phyloP scores from a whole-genome alignment of 2,888 invertebrate species.

The Phalangium opilio region DNA sequence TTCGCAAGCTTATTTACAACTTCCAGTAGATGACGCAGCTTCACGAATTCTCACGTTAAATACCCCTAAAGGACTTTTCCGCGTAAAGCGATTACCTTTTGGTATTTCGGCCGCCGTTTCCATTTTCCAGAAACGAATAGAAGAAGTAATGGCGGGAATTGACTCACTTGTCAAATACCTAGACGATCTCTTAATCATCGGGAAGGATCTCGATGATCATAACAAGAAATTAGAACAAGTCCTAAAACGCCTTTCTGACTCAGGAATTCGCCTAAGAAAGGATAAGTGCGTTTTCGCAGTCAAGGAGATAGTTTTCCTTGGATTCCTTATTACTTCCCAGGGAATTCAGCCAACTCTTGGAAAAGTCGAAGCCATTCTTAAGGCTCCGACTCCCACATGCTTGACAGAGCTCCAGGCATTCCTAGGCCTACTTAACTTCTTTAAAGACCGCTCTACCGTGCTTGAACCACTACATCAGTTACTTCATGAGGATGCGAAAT shows the following conservation, averaged over 20 bases:
- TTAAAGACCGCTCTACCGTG: slow-evolving; percentile 8
- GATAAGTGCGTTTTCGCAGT: slow-evolving; percentile 3
- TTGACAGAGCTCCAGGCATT: slow-evolving; percentile 2
- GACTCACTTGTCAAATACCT: slow-evolving; percentile 12
- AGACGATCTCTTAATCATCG: slow-evolving; percentile 16
- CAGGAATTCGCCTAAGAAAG: not conserved
- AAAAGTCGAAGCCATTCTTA: slow-evolving; percentile 14
- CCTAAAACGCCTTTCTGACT: slow-evolving; percentile 4
- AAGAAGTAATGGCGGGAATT: slow-evolving; percentile 12
- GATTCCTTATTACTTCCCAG: not conserved
- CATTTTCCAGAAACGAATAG: slow-evolving; percentile 28
- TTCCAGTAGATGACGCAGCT: slow-evolving; percentile 2
- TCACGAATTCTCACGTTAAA: not conserved
- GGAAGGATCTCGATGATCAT: slow-evolving; percentile 5
- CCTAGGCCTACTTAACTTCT: slow-evolving; percentile 9
- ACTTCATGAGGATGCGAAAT: slow-evolving; percentile 3
- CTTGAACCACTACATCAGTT: slow-evolving; percentile 9
- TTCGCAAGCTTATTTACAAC: slow-evolving; percentile 5
- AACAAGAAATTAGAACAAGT: slow-evolving; percentile 3
- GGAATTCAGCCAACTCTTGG: slow-evolving; percentile 6
- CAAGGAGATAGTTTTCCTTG: slow-evolving; percentile 4
- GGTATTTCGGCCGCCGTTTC: slow-evolving; percentile 25
- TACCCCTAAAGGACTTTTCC: slow-evolving; percentile 5
- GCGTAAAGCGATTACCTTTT: slow-evolving; percentile 15
- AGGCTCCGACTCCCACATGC: slow-evolving; percentile 2